Evolutionary conservation across 1,140 invertebrate genomes (phyloP).

Genomic region (Drosophila subobscura): DNA sequence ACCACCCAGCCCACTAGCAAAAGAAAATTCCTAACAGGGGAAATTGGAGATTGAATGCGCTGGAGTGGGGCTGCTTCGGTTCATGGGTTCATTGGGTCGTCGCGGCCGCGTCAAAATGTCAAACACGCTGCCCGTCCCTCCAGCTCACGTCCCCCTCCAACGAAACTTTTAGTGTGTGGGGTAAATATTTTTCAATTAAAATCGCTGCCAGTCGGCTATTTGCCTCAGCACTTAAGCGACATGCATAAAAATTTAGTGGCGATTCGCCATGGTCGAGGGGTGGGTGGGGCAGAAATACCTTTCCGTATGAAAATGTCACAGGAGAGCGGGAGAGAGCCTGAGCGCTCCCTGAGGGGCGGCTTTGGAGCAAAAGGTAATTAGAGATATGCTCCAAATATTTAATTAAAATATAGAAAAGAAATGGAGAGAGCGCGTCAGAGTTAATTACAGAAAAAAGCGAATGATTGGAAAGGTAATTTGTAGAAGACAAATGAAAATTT

Average conservation of each 20-base stretch:
- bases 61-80: no score
- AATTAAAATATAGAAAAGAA: no score
- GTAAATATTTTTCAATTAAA: constrained; percentile 80
- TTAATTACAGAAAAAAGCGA: no score
- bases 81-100: constrained; percentile 15
- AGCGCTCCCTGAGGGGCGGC: no score
- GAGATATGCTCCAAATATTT: no score
- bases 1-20: no score
- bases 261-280: constrained; percentile 25
- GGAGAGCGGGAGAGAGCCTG: no score
- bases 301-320: constrained; percentile 7
- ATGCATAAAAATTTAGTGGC: constrained; percentile 74
- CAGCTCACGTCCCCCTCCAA: no score
- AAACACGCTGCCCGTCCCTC: constrained; percentile 38
- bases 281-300: neutral
- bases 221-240: constrained; percentile 66
- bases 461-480: no score
- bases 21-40: constrained; percentile 35
- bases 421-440: no score
- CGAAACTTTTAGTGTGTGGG: constrained; percentile 27
- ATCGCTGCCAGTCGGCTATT: constrained; percentile 64
- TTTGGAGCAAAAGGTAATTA: neutral
- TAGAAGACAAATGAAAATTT: no score
- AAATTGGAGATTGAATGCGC: constrained; percentile 14
- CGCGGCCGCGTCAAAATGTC: constrained; percentile 60